phyloP scores from a whole-genome alignment of 2,888 invertebrate genomes.

The Tetanocera ferruginea region DNA sequence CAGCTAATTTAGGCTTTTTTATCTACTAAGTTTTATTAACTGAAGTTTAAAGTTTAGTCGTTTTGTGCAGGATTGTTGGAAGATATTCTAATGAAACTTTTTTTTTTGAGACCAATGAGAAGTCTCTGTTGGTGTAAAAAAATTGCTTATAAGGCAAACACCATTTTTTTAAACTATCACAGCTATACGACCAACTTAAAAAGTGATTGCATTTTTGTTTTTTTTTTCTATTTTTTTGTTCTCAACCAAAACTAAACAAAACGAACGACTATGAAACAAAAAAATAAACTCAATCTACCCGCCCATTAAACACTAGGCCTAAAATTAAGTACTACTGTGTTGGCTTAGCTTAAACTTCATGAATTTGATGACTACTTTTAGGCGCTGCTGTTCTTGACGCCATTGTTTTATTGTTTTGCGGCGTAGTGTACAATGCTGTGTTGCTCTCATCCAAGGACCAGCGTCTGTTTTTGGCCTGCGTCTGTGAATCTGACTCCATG shows the following conservation, averaged over 20 bases:
- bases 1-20: neutral
- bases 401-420: neutral
- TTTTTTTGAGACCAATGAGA: neutral
- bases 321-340: neutral
- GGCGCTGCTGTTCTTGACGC: neutral
- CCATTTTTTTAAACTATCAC: slow-evolving; percentile 52
- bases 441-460: neutral
- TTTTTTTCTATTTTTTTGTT: neutral
- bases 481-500: neutral
- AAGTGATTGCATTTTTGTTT: slow-evolving; percentile 43
- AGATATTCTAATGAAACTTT: neutral
- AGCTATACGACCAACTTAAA: slow-evolving; percentile 50
- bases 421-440: neutral
- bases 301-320: neutral
- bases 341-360: neutral
- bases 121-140: neutral
- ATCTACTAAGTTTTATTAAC: neutral
- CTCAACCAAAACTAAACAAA: neutral
- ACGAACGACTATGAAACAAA: slow-evolving; percentile 48
- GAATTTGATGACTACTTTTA: neutral
- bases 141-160: neutral
- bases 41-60: neutral
- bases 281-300: slow-evolving; percentile 33
- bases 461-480: neutral
- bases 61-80: neutral